These are phyloP conservation scores for Erebia epiphron DNA, from an alignment of 2,888 invertebrate genomes.

Conservation along the genomic window DNA sequence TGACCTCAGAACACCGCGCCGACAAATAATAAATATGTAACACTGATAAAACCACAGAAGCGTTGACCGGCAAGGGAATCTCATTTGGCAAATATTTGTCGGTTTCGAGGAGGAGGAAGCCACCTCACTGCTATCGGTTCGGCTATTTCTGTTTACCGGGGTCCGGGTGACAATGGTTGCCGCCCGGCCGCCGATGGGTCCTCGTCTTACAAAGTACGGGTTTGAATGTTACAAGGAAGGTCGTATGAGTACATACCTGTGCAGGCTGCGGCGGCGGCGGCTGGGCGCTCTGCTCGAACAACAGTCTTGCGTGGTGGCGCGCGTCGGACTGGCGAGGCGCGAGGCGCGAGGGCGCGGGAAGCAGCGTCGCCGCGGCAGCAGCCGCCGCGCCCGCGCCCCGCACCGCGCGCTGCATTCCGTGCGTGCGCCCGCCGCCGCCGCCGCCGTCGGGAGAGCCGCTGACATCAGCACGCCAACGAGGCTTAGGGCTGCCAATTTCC, in stretches of 20 bases:
- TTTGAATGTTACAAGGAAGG: slow-evolving; percentile 45
- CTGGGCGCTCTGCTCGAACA: slow-evolving; percentile 61
- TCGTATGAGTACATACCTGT: slow-evolving; percentile 65
- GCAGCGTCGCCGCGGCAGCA: slow-evolving; percentile 67
- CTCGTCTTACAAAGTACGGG: slow-evolving; percentile 26
- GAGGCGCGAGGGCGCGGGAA: slow-evolving; percentile 55
- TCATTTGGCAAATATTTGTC: slow-evolving; percentile 64
- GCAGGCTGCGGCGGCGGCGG: slow-evolving; percentile 56
- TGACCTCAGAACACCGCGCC: slow-evolving; percentile 75
- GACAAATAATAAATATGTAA: slow-evolving; percentile 82
- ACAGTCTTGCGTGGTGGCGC: slow-evolving; percentile 77
- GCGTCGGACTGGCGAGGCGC: slow-evolving; percentile 74
- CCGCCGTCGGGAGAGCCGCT: slow-evolving; percentile 67
- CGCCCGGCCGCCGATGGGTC: slow-evolving; percentile 35
- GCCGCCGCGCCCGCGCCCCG: slow-evolving; percentile 67
- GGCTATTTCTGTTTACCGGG: slow-evolving; percentile 58
- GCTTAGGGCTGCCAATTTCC: slow-evolving; percentile 60
- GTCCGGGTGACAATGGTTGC: slow-evolving; percentile 37
- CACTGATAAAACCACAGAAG: slow-evolving; percentile 79
- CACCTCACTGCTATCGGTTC: slow-evolving; percentile 46
- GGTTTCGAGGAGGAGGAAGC: slow-evolving; percentile 42
- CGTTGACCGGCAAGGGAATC: slow-evolving; percentile 77
- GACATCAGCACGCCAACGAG: slow-evolving; percentile 59
- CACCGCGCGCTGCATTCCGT: slow-evolving; percentile 67
- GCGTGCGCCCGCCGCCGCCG: slow-evolving; percentile 65